These are phyloP conservation scores for Pegoplata infirma DNA, from an alignment of 2,888 invertebrate genomes.

Conservation along the genomic window DNA sequence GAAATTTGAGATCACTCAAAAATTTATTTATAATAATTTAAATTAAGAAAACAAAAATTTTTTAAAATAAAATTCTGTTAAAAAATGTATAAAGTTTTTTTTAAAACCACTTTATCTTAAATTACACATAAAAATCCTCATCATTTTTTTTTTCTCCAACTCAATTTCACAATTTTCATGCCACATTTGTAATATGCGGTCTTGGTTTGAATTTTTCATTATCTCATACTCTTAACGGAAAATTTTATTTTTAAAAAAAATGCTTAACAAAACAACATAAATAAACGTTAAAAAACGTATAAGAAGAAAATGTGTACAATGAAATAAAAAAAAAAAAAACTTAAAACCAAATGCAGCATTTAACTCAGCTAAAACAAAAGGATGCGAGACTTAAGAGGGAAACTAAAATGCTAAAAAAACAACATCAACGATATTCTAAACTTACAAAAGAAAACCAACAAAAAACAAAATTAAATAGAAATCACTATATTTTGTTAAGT, in stretches of 20 bases:
- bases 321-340: constrained; percentile 15
- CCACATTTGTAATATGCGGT: constrained; percentile 50
- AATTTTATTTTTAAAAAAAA: constrained; percentile 9
- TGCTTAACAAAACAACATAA: constrained; percentile 36
- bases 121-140: constrained; percentile 1
- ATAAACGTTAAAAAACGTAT: constrained; percentile 44
- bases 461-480: constrained; percentile 57
- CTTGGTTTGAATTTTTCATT: constrained; percentile 47
- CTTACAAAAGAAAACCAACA: constrained; percentile 43
- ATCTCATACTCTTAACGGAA: constrained; percentile 27
- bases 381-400: constrained; percentile 19
- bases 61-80: too few relatives aligned
- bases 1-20: too few relatives aligned
- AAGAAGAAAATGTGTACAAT: constrained; percentile 29
- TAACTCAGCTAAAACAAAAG: constrained; percentile 55
- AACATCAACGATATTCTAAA: constrained; percentile 30
- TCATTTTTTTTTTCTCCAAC: neutral
- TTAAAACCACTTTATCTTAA: neutral
- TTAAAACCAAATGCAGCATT: constrained; percentile 57
- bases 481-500: constrained; percentile 47
- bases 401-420: constrained; percentile 1
- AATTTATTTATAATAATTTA: too few relatives aligned
- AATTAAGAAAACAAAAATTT: too few relatives aligned
- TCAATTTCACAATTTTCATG: constrained; percentile 21
- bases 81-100: too few relatives aligned